Percentiles rank a stretch among this genome's conserved stretches.
These are phyloP conservation scores for Natator depressus DNA, from an alignment of 2,113 vertebrate genomes.

Conservation along the genomic window DNA sequence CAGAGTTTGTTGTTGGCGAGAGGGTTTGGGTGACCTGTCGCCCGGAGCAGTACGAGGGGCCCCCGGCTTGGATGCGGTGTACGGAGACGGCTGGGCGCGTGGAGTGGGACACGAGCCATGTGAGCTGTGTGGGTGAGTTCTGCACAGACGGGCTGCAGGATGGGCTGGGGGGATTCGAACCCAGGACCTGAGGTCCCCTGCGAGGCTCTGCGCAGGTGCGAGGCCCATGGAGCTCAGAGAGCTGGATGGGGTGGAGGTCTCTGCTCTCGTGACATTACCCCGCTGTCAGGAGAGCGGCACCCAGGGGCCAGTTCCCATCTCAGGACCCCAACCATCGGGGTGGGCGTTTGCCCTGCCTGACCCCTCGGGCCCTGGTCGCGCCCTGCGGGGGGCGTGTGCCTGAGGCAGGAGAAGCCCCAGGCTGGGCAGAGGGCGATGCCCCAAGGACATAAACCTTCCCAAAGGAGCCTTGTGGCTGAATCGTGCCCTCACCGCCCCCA, in stretches of 20 bases:
- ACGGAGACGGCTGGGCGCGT: background rate
- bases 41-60: background rate
- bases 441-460: background rate
- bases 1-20: background rate
- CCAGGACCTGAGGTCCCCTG: background rate
- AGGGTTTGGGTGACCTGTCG: rapidly evolving
- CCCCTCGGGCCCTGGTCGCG: too few species aligned
- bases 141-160: too few species aligned
- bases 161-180: background rate
- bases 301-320: background rate
- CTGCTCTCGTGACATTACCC: background rate
- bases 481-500: background rate
- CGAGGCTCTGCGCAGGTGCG: background rate
- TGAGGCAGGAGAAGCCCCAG: too few species aligned
- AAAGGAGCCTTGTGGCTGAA: background rate
- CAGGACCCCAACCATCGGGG: background rate
- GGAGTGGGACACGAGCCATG: background rate
- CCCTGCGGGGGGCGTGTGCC: too few species aligned
- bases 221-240: background rate
- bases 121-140: background rate
- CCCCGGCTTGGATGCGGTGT: rapidly evolving
- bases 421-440: too few species aligned
- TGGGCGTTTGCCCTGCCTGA: too few species aligned
- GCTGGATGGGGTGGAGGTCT: background rate
- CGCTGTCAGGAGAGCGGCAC: background rate